Base-by-base conservation (phyloP, 2,113 vertebrate species). In the Phaetusa simplex region DNA sequence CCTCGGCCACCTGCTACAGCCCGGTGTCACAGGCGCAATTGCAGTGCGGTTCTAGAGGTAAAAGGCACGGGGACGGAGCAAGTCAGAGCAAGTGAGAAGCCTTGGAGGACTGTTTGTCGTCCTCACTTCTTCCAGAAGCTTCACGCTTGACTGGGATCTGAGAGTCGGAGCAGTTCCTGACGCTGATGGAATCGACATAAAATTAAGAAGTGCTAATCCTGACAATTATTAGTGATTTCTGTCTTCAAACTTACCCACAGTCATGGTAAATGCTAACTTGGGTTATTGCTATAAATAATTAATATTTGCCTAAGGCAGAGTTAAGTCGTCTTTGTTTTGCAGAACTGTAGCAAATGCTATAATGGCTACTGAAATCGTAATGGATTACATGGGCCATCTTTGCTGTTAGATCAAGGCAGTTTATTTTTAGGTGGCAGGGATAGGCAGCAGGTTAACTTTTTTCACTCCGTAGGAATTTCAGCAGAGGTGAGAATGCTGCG, bases 11-110 rank as follows among this genome's bases (percentile, higher is more conserved):
- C 82, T 92, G 95, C 66, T 47, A 0, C 70, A 43, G 49, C 45
- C 18, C 3, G 1, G 5, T 43, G 49, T 14, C 73, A 43, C 0
- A 2, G 79, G 7, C 0, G 1, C 3, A 5, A 13, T 5, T 19
- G 49, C 45, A 59, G 26, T 29, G 18, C n/a, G 58, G 42, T 11
- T 53, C 38, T 74, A 18, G 53, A 58, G 36, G 38, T 43, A 18
- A 61, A 43, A 36, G 78, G 43, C 62, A 20, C 0, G 0, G 40
- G 43, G 34, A 40, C 34, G 62, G 59, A 91, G 59, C 0, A 0
- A 81, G 59, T 58, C 59, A 89, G 62, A 88, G 65, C 87, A 62
- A 62, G 59, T 27, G 80, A 21, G 91, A 49, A 66, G 86, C 42
- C 7, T 0, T 1, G 23, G 77, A 78, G 72, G 81, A 23, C 42